Evolutionary conservation across 2,113 vertebrate genomes (phyloP), one percentile per base, ranked within the genome.

Genomic region (Centropristis striata): DNA sequence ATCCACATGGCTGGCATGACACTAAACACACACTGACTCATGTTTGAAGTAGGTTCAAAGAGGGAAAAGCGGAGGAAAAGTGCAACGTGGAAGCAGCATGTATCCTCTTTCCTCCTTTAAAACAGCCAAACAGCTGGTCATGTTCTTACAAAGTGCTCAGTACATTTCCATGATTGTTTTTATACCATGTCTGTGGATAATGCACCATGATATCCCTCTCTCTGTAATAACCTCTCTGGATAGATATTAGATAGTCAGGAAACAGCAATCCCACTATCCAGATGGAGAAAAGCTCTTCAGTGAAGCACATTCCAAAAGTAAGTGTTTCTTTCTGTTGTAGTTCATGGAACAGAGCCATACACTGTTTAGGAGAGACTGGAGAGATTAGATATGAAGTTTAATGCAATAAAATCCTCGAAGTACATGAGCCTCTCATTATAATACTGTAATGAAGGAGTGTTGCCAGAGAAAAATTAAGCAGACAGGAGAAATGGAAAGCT

Each of bases 1-100:
- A 94, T 94, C 91, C 97, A 97, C 96, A 96, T 96, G 96, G 95
- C 93, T 95, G 94, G 94, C 95, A 96, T 77, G 86, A 94, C 95
- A 95, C 95, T 95, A 95, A 95, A 95, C 93, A 83, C 86, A 88
- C 91, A 92, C 59, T 75, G 87, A 82, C 88, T 89, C 78, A 92
- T 92, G 94, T 95, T 94, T 95, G 95, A 95, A 95, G 94, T 90
- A 36, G 69, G 92, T 95, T 95, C 94, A 95, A 95, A 94, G 89
- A 89, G 78, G 71, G 66, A 83, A 89, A 80, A 61, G 80, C 55
- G 66, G 87, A 89, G 80, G 87, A 75, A 90, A 86, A 84, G 88
- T 90, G 88, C 90, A 91, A 92, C 74, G 87, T 93, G 94, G 91
- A 93, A 89, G 89, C 90, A 87, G 88, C 90, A 88, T 93, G 86